These are phyloP conservation scores for Mustela erminea DNA, from an alignment of 2,797 vertebrate genomes.

Conservation along the genomic window DNA sequence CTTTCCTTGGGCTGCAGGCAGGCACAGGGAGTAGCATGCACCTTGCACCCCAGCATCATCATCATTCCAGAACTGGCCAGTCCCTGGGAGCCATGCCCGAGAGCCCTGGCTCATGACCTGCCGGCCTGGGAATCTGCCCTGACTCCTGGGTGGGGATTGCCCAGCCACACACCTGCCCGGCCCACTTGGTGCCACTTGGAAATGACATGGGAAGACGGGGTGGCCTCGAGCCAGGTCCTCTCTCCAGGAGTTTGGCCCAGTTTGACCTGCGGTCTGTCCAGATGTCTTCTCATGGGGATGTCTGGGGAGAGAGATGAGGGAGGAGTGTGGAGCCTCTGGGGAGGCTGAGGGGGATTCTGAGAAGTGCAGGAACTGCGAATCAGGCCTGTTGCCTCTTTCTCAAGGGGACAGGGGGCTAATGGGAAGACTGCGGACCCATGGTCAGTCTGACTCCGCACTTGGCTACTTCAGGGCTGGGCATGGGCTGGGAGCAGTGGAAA, in stretches of 20 bases:
- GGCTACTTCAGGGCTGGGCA: not conserved
- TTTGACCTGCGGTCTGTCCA: not conserved
- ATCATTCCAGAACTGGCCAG: not conserved
- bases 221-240: not conserved
- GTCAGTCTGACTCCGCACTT: not conserved
- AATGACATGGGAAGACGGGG: not conserved
- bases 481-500: not conserved
- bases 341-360: not conserved
- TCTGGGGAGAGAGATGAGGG: not conserved
- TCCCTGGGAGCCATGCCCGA: not conserved
- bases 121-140: conserved; percentile 30
- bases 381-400: not conserved
- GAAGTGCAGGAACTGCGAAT: not conserved
- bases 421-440: fast-evolving
- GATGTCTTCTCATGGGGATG: not conserved
- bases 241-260: not conserved
- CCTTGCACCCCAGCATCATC: not conserved
- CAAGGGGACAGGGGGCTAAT: not conserved
- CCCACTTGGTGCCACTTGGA: conserved; percentile 14
- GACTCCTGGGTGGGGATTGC: conserved; percentile 51
- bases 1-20: not conserved
- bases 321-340: not conserved
- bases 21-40: not conserved
- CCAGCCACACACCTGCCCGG: not conserved
- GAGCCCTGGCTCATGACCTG: conserved; percentile 13